Base-by-base conservation (phyloP, 2,888 invertebrate species). In the Macaria notata region DNA sequence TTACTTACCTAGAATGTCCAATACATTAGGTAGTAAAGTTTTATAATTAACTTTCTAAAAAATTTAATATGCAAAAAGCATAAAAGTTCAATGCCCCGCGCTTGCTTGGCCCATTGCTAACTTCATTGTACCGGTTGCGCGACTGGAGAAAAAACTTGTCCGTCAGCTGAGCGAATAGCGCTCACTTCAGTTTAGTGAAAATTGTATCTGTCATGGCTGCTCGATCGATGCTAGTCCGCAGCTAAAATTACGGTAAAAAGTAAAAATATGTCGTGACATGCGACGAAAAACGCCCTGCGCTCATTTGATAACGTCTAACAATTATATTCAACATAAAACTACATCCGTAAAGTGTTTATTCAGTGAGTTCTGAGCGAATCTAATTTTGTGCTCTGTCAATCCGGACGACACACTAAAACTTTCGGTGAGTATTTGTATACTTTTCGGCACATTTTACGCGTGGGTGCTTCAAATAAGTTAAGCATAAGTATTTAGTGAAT, bases 121-220 rank as follows among this genome's bases (percentile, higher is more conserved):
- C 84, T 88, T 89, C 88, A 81, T 67, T 59, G 54, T 61, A 64
- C 64, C 89, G 87, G 80, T 67, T 60, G 54, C 61, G 65, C 64
- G 63, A 72, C 72, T 71, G 76, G 79, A 85, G 83, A 84, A 82
- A 84, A 84, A 83, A 76, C 72, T 78, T 66, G 71, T 64, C 86
- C 83, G 88, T 90, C 90, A 41, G 49, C 90, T 90, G 90, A 82
- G 90, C 84, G 81, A 80, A 54, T 69, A 78, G 69, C 48, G 73
- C 84, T 63, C 72, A 83, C 83, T 90, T 90, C 88, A 81, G 68
- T 74, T 74, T 78, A 78, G 81, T 83, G 73, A 83, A 87, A 83
- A 85, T 77, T 76, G 76, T 77, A 82, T 78, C 88, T 89, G 89
- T 88, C 90, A 90, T 90, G 90, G 89, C 88, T 79, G 65, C 83